Evolutionary conservation across 2,113 vertebrate genomes (phyloP).

Genomic region (Isurus oxyrinchus): DNA sequence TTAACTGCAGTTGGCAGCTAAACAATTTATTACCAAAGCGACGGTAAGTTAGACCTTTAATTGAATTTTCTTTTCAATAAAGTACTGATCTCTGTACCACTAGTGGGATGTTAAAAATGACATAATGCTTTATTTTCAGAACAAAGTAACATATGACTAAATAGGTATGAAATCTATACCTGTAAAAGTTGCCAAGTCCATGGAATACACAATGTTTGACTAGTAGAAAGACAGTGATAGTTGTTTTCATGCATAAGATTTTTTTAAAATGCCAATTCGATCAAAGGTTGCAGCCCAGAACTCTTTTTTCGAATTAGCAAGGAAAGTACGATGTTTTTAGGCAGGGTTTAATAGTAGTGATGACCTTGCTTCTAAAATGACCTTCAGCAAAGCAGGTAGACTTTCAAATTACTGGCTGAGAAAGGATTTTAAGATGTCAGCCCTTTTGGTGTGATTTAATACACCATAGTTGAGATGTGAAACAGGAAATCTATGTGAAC

Average conservation of each 20-base stretch:
- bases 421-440: constrained; percentile 48
- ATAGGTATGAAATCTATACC: constrained; percentile 14
- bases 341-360: neutral
- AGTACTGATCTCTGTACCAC: constrained; percentile 10
- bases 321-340: neutral
- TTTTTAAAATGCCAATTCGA: neutral
- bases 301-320: neutral
- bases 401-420: constrained; percentile 47
- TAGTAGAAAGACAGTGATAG: neutral
- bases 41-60: constrained; percentile 24
- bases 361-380: constrained; percentile 48
- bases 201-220: neutral
- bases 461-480: constrained; percentile 50
- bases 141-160: neutral
- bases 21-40: constrained; percentile 29
- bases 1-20: constrained; percentile 14
- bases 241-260: neutral
- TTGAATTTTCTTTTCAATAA: constrained; percentile 33
- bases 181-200: neutral
- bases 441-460: constrained; percentile 52
- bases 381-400: constrained; percentile 50
- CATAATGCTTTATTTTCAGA: constrained; percentile 19
- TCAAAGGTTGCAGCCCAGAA: neutral
- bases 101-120: constrained; percentile 25
- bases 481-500: constrained; percentile 55